Evolutionary conservation across 2,888 invertebrate species (phyloP).

Genomic region (Blastobasis lacticolella): DNA sequence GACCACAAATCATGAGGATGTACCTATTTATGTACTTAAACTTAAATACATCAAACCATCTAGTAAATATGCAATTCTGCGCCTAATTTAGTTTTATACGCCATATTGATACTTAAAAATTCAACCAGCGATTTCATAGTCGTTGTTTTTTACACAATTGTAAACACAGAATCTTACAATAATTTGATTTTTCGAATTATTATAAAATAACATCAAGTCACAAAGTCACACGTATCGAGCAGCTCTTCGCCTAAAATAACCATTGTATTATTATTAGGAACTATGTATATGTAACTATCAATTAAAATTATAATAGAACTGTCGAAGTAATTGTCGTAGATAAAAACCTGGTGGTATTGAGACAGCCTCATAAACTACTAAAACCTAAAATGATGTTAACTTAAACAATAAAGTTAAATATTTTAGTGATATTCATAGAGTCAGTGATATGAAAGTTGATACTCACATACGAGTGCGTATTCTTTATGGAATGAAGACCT

Average conservation of each 20-base stretch:
- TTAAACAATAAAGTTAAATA: slow-evolving; percentile 54
- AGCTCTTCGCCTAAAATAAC: no score
- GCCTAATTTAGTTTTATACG: no score
- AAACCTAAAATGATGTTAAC: slow-evolving; percentile 55
- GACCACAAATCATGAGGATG: background rate
- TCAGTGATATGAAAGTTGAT: slow-evolving; percentile 4
- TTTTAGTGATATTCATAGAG: slow-evolving; percentile 32
- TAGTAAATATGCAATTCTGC: no score
- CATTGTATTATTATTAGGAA: slow-evolving; percentile 9
- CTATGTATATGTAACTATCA: slow-evolving; percentile 11
- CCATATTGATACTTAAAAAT: no score
- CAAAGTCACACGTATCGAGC: no score
- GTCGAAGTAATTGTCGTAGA: background rate
- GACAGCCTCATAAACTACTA: slow-evolving; percentile 24
- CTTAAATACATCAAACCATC: no score
- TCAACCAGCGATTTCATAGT: no score
- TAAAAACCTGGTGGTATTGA: slow-evolving; percentile 7
- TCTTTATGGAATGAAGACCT: no score
- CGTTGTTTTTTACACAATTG: background rate
- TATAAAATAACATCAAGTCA: no score
- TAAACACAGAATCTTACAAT: no score
- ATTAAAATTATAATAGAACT: background rate
- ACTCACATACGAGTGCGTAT: no score
- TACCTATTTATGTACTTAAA: slow-evolving; percentile 1
- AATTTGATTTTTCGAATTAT: no score